A percentile compares a stretch with the other conserved stretches of the same genome.
These are phyloP conservation scores for Natrix natrix DNA, from an alignment of 2,797 vertebrate species.

Conservation along the genomic window DNA sequence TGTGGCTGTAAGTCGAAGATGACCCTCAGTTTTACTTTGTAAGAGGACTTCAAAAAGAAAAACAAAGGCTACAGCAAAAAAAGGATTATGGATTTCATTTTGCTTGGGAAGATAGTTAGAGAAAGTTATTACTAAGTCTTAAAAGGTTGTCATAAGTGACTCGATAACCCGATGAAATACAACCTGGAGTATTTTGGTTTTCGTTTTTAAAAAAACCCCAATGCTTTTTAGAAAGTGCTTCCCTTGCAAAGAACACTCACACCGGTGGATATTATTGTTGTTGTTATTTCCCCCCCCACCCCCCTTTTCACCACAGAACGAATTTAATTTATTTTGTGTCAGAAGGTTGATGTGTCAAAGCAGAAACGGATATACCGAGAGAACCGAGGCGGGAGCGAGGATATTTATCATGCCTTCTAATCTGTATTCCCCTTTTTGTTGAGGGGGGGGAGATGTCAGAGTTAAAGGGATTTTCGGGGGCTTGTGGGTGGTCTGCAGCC, in stretches of 20 bases:
- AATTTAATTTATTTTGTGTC: slow-evolving; percentile 41
- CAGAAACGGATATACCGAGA: background rate
- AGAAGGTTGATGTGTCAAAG: slow-evolving; percentile 8
- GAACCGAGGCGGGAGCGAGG: background rate
- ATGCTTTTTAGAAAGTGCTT: background rate
- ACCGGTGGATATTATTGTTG: background rate
- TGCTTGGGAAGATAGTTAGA: background rate
- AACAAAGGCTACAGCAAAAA: background rate
- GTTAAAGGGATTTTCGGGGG: background rate
- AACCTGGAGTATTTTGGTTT: background rate
- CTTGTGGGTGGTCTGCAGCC: background rate
- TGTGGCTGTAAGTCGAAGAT: background rate
- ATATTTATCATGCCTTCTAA: slow-evolving; percentile 17
- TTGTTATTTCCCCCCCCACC: too few species aligned
- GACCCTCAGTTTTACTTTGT: background rate
- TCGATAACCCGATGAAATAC: background rate
- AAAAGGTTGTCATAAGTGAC: background rate
- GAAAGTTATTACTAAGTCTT: background rate
- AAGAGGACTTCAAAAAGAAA: background rate
- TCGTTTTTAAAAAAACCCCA: background rate
- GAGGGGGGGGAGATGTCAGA: background rate
- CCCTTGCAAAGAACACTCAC: background rate
- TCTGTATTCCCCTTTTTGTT: background rate
- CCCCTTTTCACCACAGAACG: background rate
- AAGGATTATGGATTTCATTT: slow-evolving; percentile 19